Base-by-base conservation (phyloP, 2,797 vertebrate species). In the Mionectes olivaceus region DNA sequence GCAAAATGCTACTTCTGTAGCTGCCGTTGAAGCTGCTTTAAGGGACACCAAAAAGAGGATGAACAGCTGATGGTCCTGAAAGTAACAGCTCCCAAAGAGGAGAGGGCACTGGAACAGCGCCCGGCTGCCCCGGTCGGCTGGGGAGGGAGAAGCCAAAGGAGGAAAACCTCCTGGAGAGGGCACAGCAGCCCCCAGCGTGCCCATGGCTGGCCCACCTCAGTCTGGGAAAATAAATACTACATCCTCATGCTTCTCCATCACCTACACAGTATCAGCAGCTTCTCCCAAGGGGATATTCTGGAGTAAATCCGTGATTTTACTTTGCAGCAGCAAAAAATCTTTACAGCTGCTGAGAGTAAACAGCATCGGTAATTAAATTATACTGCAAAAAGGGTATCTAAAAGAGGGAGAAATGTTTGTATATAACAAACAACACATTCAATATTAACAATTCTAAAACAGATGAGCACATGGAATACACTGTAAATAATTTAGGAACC, bases 401-500 rank as follows among this genome's bases (percentile, higher is more conserved):
- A 88, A 75, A 67, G 44, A 32, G 68, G 49, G n/a, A 52, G 73
- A 89, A 83, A 56, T 86, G 82, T 74, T 75, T 80, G 56, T 71
- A 39, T 47, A 56, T 57, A 93, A 74, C 70, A 82, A 89, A 86
- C 83, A 95, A 37, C 89, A 57, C 63, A 93, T 94, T 83, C 78
- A 88, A 70, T 82, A 95, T 94, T 95, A 96, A 94, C 85, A 82
- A 90, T 95, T 86, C 87, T 83, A 77, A 94, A 71, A 65, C 85
- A 94, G 83, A 94, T 77, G 77, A 96, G 80, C 91, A 84, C 76
- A 77, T 88, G 80, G 93, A 95, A 94, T 76, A 70, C 19, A 30
- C 30, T 17, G 61, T 96, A 94, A 96, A 96, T 97, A 93, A 96
- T 97, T 97, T 74, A 96, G 83, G 83, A 93, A 88, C 55, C 80